Base-by-base conservation (phyloP, 1,140 invertebrate species). In the Aphidius gifuensis region DNA sequence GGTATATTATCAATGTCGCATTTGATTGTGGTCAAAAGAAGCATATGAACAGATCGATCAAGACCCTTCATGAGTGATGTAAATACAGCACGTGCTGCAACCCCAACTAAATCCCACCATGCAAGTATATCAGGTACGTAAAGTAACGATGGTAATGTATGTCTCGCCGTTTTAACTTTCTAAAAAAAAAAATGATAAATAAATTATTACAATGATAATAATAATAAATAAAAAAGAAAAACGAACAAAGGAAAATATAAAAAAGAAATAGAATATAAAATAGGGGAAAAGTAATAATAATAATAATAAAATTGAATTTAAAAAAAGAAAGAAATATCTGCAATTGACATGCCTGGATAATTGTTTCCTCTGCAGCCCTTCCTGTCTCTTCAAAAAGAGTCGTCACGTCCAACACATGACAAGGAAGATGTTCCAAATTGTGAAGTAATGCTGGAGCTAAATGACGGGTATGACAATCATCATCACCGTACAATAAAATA, bases 301-400 rank as follows among this genome's bases (percentile, higher is more conserved):
- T 2, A 44, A 8, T 2, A 5, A 8, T 11, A 44, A 44, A 44
- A 32, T 7, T 8, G 5, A 44, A 44, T 8, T 8, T 7, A 11
- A 11, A 44, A 7, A 7, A 11, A 3, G 1, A 32, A 8, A 11
- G 43, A 8, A 44, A 11, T 2, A 44, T 44, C 43, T 7, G 7
- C 4, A 44, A 44, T 8, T 8, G 9, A 7, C 7, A 62, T 73
- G 88, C 86, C 80, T 87, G 85, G 64, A 85, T 84, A 69, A 86
- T 85, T 6, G 85, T 80, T 77, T 90, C 87, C 68, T 88, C 87
- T 4, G 84, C 85, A 32, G 85, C 81, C 53, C 82, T 79, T 46
- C 82, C 81, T 53, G 83, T 83, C 60, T 84, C 81, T 46, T 80
- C 79, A 58, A 80, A 81, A 6, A 81, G 64, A 5, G 70, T 73